Conservation (phyloP, 2,113 vertebrate species). For the Apeltes quadracus region DNA sequence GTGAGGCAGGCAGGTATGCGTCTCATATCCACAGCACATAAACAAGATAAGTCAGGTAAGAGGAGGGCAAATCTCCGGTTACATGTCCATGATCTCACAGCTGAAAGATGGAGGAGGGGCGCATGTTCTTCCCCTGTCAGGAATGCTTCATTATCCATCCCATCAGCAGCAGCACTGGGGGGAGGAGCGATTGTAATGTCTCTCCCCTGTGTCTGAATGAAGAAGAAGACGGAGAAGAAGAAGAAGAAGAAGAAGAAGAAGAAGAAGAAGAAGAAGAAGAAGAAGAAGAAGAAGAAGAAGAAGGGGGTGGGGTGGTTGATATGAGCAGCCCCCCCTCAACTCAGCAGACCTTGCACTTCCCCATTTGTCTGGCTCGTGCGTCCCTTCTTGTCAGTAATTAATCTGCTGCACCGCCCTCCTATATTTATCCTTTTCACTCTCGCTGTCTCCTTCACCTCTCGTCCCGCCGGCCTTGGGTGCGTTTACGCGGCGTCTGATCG, state of each 20-base stretch:
- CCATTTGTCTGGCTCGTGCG: constrained; percentile 76
- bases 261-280: neutral
- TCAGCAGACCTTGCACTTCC: constrained; percentile 73
- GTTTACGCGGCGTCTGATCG: constrained; percentile 68
- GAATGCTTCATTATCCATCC: constrained; percentile 76
- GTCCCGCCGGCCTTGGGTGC: constrained; percentile 64
- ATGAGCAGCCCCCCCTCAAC: constrained; percentile 59
- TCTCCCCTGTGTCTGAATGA: constrained; percentile 64
- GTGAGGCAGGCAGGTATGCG: constrained; percentile 46
- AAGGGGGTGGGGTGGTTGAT: constrained; percentile 5
- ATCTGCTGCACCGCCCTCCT: constrained; percentile 70
- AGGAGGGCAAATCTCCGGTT: constrained; percentile 66
- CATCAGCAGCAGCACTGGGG: constrained; percentile 71
- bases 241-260: too few species aligned
- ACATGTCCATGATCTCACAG: constrained; percentile 58
- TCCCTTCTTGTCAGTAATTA: constrained; percentile 82
- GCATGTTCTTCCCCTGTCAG: constrained; percentile 71
- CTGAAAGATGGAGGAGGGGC: constrained; percentile 52
- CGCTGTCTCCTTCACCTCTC: constrained; percentile 75
- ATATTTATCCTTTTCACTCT: constrained; percentile 70
- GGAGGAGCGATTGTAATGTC: constrained; percentile 64
- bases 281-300: neutral
- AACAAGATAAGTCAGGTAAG: constrained; percentile 56
- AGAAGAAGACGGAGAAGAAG: neutral
- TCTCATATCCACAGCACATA: constrained; percentile 52